Percentiles rank a stretch among this genome's conserved stretches.
phyloP scores from a whole-genome alignment of 2,113 vertebrate species.

The Ascaphus truei region DNA sequence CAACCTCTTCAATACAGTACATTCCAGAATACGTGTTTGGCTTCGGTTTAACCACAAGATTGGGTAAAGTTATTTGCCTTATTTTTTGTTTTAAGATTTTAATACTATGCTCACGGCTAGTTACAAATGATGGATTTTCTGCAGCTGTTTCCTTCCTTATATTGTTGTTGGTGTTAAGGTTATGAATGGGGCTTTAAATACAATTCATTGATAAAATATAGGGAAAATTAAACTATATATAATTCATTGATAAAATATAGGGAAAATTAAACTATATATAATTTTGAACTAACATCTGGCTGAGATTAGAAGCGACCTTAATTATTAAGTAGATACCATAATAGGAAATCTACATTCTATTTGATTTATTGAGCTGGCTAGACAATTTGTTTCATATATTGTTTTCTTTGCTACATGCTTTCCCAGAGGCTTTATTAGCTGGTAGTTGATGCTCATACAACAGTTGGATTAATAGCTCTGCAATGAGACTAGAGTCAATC shows the following conservation, averaged over 20 bases:
- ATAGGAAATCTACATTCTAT: not conserved
- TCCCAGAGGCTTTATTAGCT: conserved; percentile 16
- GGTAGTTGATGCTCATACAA: not conserved
- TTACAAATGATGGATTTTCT: too few relatives aligned
- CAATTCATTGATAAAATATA: too few relatives aligned
- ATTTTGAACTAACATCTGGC: not conserved
- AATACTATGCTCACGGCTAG: not conserved
- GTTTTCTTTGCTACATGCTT: not conserved
- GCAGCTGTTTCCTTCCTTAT: too few relatives aligned
- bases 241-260: too few relatives aligned
- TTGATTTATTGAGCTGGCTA: not conserved
- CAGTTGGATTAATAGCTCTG: conserved; percentile 13
- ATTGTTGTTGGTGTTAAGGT: too few relatives aligned
- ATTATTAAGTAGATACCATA: conserved; percentile 15
- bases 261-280: not conserved
- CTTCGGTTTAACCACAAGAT: not conserved
- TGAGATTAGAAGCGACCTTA: not conserved
- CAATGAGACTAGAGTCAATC: not conserved
- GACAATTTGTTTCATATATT: not conserved
- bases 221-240: not conserved
- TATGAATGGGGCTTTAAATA: too few relatives aligned
- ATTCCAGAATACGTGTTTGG: not conserved
- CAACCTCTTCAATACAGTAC: not conserved
- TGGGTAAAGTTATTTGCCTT: too few relatives aligned
- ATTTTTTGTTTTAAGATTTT: not conserved